Base-by-base conservation (phyloP, 2,888 invertebrate genomes). In the Caenorhabditis japonica region DNA sequence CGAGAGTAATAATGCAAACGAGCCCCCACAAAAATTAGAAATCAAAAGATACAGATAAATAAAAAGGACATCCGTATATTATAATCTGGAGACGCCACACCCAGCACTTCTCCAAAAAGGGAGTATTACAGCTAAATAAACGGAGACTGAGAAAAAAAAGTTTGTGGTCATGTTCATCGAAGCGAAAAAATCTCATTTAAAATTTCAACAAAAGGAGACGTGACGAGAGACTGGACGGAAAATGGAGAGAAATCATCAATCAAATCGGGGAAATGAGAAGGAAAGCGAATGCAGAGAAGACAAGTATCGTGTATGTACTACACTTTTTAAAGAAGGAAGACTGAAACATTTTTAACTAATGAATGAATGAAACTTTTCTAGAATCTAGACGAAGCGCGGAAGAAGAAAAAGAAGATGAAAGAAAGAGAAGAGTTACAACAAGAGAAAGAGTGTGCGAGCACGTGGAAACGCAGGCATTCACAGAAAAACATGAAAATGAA, bases 401-500 rank as follows among this genome's bases (percentile, higher is more conserved):
- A 43, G n/a, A 21, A 41, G 23, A 12, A 12, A 41, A 34, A 60
- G 19, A 33, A 41, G 17, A 23, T 21, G 47, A 55, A 3, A 10
- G 39, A 38, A 36, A 52, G 38, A 53, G 17, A 46, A 36, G 34
- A 53, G 46, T 55, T 62, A 46, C 53, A 53, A 46, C 44, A n/a
- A 46, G 38, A 8, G 30, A 44, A 30, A 44, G 55, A 55, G 15
- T 5, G 19, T 1, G 17, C 1, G 38, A 19, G 53, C 7, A 46
- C 34, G 36, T 13, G 4, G 33, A 62, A 33, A 56, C 64, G 64
- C 64, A 64, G 64, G 13, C 17, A 17, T 44, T n/a, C 17, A 30
- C 25, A 51, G n/a, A 13, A 53, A 46, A 62, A 46, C 62, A 53
- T 62, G n/a, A n/a, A 62, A 49, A 55, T 30, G 53, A 46, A 44